phyloP scores from a whole-genome alignment of 2,888 invertebrate species.

The Podotricha telesiphe region DNA sequence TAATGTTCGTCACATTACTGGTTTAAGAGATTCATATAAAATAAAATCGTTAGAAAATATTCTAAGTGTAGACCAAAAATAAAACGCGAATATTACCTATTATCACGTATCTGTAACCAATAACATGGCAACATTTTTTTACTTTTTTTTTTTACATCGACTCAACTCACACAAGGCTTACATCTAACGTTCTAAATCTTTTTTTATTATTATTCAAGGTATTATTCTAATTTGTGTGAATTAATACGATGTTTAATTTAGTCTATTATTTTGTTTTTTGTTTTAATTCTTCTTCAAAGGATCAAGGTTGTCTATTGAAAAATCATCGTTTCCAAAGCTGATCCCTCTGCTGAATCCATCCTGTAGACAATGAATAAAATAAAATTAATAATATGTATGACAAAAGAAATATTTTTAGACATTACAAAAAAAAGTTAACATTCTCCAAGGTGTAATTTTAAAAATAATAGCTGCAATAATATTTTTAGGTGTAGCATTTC shows the following conservation, averaged over 20 bases:
- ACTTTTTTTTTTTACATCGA: slow-evolving; percentile 46
- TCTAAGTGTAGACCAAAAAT: slow-evolving; percentile 56
- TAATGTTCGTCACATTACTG: slow-evolving; percentile 26
- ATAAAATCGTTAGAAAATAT: slow-evolving; percentile 56
- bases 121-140: slow-evolving; percentile 72
- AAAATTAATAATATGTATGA: not conserved
- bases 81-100: slow-evolving; percentile 55
- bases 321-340: slow-evolving; percentile 95
- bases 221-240: slow-evolving; percentile 62
- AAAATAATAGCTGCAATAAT: too few relatives aligned
- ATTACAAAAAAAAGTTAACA: too few relatives aligned
- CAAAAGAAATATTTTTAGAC: too few relatives aligned
- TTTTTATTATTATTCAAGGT: slow-evolving; percentile 28
- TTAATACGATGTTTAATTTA: slow-evolving; percentile 57
- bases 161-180: slow-evolving; percentile 64
- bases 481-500: too few relatives aligned
- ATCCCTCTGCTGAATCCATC: slow-evolving; percentile 95
- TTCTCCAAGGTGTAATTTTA: too few relatives aligned
- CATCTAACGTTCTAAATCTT: slow-evolving; percentile 14
- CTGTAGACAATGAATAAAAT: slow-evolving; percentile 80
- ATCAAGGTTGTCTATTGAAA: slow-evolving; percentile 96
- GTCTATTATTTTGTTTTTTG: slow-evolving; percentile 48
- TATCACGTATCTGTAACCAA: slow-evolving; percentile 75
- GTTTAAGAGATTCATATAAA: slow-evolving; percentile 45
- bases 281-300: slow-evolving; percentile 90